Base-by-base conservation (phyloP, 2,797 vertebrate genomes). In the Erpetoichthys calabaricus region DNA sequence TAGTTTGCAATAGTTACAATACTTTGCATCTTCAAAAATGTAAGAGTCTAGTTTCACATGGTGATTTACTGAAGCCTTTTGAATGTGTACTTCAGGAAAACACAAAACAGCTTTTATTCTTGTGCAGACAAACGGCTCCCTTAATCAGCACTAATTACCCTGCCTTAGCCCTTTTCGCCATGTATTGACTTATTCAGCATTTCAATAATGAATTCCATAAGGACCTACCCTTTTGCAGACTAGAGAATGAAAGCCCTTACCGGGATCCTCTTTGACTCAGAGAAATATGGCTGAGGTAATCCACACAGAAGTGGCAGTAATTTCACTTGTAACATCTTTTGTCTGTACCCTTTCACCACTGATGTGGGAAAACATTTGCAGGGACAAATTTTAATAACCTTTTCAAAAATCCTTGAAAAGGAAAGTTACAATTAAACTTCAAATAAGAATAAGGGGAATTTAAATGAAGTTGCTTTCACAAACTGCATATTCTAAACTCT, bases 91-190 rank as follows among this genome's bases (percentile, higher is more conserved):
- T 1, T 68, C 72, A 65, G 63, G 58, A 65, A 76, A 73, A 68
- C 6, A 56, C 46, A 46, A 73, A 50, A 0, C 4, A 72, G n/a
- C 49, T 63, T 63, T 59, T 58, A 68, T 67, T 67, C 65, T 64
- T 69, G 61, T 70, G 5, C 60, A 66, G 62, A 69, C 50, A 71
- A 44, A 42, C 64, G 45, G 63, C 68, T 25, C 25, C 25, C 53
- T 69, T 76, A 76, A 80, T 75, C 65, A 73, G 44, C 58, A 63
- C 59, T 72, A 70, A 72, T 74, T 75, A 71, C 43, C 3, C 51
- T 4, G 3, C 55, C 62, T 64, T 76, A 65, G 55, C 54, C 53
- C 70, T 51, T 73, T 63, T 45, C 49, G 62, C 68, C 68, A 25
- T 25, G 63, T 63, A 57, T 68, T 73, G 71, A 63, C 64, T 74